phyloP scores from a whole-genome alignment of 2,113 vertebrate species.

The Pollachius pollachius region DNA sequence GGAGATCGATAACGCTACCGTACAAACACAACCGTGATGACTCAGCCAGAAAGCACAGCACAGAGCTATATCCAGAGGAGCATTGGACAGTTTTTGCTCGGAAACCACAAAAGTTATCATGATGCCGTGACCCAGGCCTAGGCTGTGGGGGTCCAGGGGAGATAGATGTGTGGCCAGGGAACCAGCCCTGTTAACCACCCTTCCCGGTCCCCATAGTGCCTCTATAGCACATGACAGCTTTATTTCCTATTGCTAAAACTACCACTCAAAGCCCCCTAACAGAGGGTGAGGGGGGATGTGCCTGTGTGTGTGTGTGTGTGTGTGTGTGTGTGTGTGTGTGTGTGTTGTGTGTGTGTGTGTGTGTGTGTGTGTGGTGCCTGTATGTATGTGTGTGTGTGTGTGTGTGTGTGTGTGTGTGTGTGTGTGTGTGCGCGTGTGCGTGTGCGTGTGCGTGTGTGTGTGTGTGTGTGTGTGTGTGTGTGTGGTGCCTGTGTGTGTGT shows the following conservation, averaged over 20 bases:
- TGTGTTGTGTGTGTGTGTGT: too few species aligned
- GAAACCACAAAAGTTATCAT: constrained; percentile 45
- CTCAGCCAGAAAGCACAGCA: constrained; percentile 30
- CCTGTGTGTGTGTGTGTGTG: too few species aligned
- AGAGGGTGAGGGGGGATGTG: too few species aligned
- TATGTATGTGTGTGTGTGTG: too few species aligned
- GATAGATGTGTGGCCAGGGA: constrained; percentile 8
- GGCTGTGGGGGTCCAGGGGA: constrained; percentile 24
- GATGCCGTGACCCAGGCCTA: constrained; percentile 30
- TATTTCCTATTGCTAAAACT: background rate
- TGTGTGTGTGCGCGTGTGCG: too few species aligned
- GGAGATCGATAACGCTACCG: constrained; percentile 27
- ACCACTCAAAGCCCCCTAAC: constrained; percentile 1
- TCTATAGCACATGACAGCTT: constrained; percentile 3
- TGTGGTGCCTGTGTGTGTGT: background rate
- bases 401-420: too few species aligned
- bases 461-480: too few species aligned
- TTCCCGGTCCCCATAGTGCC: background rate
- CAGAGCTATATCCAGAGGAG: constrained; percentile 48
- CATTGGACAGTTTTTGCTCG: constrained; percentile 40
- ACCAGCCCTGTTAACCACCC: constrained; percentile 12
- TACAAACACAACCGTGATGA: constrained; percentile 42
- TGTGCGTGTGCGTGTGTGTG: too few species aligned
- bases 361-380: too few species aligned
- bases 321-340: too few species aligned